Evolutionary conservation across 1,140 invertebrate genomes (phyloP).

Genomic region (Dendroctonus valens): DNA sequence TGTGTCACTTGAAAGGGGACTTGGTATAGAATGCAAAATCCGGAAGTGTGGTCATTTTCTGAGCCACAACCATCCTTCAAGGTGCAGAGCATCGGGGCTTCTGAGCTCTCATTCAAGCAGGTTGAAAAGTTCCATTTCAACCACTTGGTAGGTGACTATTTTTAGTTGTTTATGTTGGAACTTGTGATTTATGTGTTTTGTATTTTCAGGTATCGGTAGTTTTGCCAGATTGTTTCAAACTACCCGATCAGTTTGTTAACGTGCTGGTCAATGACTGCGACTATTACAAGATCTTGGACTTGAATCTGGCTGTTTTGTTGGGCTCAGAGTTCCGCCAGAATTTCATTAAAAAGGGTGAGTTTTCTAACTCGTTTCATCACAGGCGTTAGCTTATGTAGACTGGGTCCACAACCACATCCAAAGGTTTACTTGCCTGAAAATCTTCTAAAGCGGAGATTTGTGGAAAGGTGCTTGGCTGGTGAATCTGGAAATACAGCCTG

Average conservation of each 20-base stretch:
- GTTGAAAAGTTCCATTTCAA: conserved; percentile 54
- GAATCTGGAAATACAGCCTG: too few relatives aligned
- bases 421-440: background rate
- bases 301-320: conserved; percentile 52
- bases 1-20: too few relatives aligned
- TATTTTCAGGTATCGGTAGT: conserved; percentile 55
- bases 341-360: conserved; percentile 24
- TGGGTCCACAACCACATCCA: background rate
- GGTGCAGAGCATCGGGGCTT: conserved; percentile 39
- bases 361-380: background rate
- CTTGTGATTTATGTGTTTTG: conserved; percentile 1
- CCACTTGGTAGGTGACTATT: conserved; percentile 52
- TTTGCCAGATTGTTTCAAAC: conserved; percentile 52
- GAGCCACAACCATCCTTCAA: conserved; percentile 49
- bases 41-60: conserved; percentile 57
- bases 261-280: conserved; percentile 53
- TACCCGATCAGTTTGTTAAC: conserved; percentile 50
- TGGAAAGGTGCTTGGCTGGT: too few relatives aligned
- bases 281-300: conserved; percentile 56
- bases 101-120: conserved; percentile 34
- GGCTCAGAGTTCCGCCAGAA: conserved; percentile 41
- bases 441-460: background rate
- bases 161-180: conserved; percentile 5
- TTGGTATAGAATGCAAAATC: conserved; percentile 55
- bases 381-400: background rate